Conservation (phyloP, 2,797 vertebrate species). For the Heteromormyrus szaboi region DNA sequence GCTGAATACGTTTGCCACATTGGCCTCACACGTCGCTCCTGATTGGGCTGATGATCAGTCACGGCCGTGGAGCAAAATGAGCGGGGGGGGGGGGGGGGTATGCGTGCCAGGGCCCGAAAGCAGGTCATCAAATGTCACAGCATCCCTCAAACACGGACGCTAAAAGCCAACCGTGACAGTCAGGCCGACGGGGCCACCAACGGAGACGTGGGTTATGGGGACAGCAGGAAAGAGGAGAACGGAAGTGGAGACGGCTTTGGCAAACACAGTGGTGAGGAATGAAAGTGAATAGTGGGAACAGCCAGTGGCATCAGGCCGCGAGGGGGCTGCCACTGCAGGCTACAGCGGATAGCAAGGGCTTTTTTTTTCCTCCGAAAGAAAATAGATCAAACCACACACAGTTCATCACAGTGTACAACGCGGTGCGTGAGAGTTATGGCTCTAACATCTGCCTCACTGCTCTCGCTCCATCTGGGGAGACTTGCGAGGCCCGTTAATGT, state of each 20-base stretch:
- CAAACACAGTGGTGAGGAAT: not conserved
- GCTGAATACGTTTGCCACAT: not conserved
- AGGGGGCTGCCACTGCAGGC: not conserved
- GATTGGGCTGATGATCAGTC: not conserved
- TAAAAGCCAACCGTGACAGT: not conserved
- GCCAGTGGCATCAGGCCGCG: not conserved
- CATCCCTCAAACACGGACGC: not conserved
- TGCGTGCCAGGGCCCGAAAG: not conserved
- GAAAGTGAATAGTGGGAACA: not conserved
- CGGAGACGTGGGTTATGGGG: too few relatives aligned
- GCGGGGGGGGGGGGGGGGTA: not conserved
- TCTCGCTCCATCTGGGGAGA: not conserved
- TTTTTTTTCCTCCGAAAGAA: not conserved
- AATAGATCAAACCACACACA: not conserved
- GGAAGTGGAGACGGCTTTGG: not conserved
- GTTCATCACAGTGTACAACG: not conserved
- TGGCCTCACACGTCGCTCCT: not conserved
- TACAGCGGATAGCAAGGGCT: not conserved
- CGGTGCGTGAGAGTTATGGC: not conserved
- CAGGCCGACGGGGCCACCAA: not conserved
- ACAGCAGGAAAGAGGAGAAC: not conserved
- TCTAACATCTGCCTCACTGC: not conserved
- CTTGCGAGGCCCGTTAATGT: not conserved
- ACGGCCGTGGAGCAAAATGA: not conserved
- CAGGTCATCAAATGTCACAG: not conserved